Base-by-base conservation (phyloP, 2,113 vertebrate genomes). In the Menura novaehollandiae region DNA sequence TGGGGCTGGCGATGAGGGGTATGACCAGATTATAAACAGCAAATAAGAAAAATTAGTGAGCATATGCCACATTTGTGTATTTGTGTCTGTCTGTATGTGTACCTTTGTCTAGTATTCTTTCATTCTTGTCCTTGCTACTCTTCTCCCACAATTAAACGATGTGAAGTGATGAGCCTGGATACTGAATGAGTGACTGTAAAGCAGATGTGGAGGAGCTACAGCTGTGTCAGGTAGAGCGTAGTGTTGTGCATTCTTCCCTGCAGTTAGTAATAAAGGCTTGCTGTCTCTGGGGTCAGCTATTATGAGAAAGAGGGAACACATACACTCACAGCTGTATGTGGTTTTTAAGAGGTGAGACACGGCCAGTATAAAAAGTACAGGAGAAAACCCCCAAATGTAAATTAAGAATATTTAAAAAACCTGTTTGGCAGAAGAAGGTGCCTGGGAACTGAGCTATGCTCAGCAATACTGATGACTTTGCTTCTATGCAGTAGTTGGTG, bases 321-420 rank as follows among this genome's bases (percentile, higher is more conserved):
- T 1, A 5, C 64, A 69, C 53, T 91, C 59, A 66, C 83, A 92
- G 64, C 79, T 95, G 87, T 75, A 55, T 66, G 75, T 92, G 59
- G 33, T 83, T 95, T 97, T 92, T 73, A 52, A 96, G 81, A 93
- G 35, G 32, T 7, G 11, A 94, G 62, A 82, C n/a, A 59, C 33
- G 87, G 43, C 37, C 68, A 81, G 64, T 85, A 23, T 88, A 68
- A 86, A 78, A 96, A 71, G 30, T 72, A 44, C n/a, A 72, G 52
- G 51, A 79, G 72, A 95, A 89, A 93, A 55, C 17, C 68, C 79
- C 73, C 32, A 95, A 88, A 88, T 68, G 77, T 94, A 95, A 94
- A 92, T 89, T 75, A 89, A 84, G 79, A 84, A 89, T 94, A 80
- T 91, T 94, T 13, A 6, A 75, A 93, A 94, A 96, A 87, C 33